Evolutionary conservation across 2,888 invertebrate species (phyloP), one percentile per base, ranked within the genome.

Genomic region (Muschampia plurimacula): DNA sequence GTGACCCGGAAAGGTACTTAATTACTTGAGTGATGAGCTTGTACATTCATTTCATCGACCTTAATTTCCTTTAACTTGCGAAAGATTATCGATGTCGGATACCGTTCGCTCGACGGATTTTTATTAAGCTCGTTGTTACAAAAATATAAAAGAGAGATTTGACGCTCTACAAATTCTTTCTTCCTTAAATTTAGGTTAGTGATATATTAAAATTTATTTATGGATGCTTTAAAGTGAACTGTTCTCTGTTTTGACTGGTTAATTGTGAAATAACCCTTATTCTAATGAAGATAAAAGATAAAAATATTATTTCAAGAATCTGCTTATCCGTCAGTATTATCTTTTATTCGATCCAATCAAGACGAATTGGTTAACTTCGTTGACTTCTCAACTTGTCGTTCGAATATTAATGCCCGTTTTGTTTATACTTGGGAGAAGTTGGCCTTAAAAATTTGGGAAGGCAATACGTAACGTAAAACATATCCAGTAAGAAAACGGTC

Each of bases 251-350:
- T 74, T 75, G 41, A 41, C 13, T 79, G 76, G 72, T 75, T 72
- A 72, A 52, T 75, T 68, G 73, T 73, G 76, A 78, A 76, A 78
- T 75, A 72, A 79, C 80, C 77, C 79, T 79, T 74, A 81, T 82
- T 84, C 78, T 78, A 81, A 82, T 81, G 81, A 80, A 83, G 81
- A 86, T 84, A 83, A 81, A 84, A 79, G 77, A 22, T 22, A 22
- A 22, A 22, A 63, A 63, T 63, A 46, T 68, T 46, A 65, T 49
- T 49, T n/a, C 44, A 71, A 52, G 7, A n/a, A 7, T 39, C 4
- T 52, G 52, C 78, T 78, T 82, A 82, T 80, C 79, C 74, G 77
- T 79, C 75, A 77, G 76, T 80, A 80, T 83, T 83, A 81, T 84
- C 81, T 83, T 78, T 80, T 81, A 84, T 86, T 83, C 80, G 77